Conservation (phyloP, 1,140 invertebrate species). For the Drosophila ironensis region DNA sequence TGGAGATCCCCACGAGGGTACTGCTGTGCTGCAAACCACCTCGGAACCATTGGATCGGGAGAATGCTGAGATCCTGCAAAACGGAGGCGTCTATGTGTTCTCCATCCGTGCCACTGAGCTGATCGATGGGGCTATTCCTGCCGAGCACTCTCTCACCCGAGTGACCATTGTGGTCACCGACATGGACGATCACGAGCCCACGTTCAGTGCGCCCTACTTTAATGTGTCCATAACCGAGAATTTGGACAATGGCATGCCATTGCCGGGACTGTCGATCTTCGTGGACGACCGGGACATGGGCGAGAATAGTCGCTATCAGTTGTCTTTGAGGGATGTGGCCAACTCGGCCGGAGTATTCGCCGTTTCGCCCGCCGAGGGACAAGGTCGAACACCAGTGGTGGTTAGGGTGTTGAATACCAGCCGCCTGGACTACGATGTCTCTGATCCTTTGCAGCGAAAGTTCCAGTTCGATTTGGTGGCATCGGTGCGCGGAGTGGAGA, state of each 20-base stretch:
- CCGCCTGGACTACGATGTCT: conserved; percentile 88
- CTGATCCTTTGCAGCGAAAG: conserved; percentile 84
- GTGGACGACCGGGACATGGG: conserved; percentile 90
- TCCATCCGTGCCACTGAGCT: conserved; percentile 88
- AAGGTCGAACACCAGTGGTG: conserved; percentile 89
- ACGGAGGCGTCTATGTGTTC: conserved; percentile 90
- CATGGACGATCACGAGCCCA: conserved; percentile 91
- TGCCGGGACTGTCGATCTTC: conserved; percentile 88
- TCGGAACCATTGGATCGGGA: conserved; percentile 88
- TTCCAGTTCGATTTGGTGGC: conserved; percentile 89
- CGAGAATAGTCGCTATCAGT: conserved; percentile 88
- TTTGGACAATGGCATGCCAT: conserved; percentile 86
- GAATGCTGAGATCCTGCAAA: conserved; percentile 87
- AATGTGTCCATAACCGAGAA: conserved; percentile 90
- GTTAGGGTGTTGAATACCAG: conserved; percentile 86
- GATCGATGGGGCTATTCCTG: conserved; percentile 87
- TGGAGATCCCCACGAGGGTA: conserved; percentile 82
- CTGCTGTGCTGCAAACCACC: conserved; percentile 85
- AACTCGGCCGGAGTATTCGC: conserved; percentile 86
- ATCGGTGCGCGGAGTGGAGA: conserved; percentile 84
- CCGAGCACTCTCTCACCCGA: conserved; percentile 86
- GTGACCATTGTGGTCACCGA: conserved; percentile 92
- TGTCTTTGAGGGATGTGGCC: conserved; percentile 85
- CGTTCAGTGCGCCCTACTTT: conserved; percentile 88
- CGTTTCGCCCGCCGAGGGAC: conserved; percentile 86